These are phyloP conservation scores for Dusona sp. DNA, from an alignment of 2,888 invertebrate species.

Conservation along the genomic window DNA sequence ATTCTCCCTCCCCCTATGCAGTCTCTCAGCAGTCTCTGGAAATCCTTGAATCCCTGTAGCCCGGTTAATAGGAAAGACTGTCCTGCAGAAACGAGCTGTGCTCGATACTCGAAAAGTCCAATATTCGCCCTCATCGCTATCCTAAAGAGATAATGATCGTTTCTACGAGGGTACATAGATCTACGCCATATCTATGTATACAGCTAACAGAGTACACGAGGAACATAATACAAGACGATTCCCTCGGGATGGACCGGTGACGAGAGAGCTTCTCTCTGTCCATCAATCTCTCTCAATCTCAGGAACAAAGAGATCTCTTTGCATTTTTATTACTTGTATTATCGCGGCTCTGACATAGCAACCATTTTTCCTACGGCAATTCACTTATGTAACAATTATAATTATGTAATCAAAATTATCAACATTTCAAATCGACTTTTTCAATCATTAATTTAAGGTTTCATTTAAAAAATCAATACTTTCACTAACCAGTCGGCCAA, in stretches of 20 bases:
- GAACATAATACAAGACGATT: constrained; percentile 80
- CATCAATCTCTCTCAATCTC: constrained; percentile 10
- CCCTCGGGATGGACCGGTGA: constrained; percentile 76
- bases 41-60: constrained; percentile 30
- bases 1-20: background rate
- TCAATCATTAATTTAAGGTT: background rate
- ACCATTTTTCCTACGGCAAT: background rate
- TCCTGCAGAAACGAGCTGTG: constrained; percentile 16
- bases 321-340: constrained; percentile 19
- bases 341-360: background rate
- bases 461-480: background rate
- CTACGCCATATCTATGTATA: constrained; percentile 9
- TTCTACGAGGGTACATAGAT: constrained; percentile 74
- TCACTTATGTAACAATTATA: background rate
- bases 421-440: background rate
- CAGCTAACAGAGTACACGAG: constrained; percentile 69
- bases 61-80: constrained; percentile 52
- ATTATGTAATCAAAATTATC: background rate
- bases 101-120: constrained; percentile 59
- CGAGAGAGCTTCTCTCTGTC: constrained; percentile 35
- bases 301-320: constrained; percentile 45
- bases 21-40: constrained; percentile 8
- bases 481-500: background rate
- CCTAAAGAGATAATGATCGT: constrained; percentile 82
- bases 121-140: constrained; percentile 65